phyloP scores from a whole-genome alignment of 2,888 invertebrate species.

The Dolichomitus sp. region DNA sequence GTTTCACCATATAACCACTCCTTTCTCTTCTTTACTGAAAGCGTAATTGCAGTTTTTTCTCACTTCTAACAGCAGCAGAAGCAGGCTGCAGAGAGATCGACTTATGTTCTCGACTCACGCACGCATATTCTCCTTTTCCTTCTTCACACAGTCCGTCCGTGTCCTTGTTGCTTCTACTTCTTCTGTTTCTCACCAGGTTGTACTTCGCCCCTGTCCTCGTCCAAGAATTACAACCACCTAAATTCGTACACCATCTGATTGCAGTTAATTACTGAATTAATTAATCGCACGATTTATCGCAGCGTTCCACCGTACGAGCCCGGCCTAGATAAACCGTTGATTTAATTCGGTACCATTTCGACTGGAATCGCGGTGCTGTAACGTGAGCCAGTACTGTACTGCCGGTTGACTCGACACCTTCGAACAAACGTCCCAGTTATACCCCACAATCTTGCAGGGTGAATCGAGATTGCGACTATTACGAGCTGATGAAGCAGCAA shows the following conservation, averaged over 20 bases:
- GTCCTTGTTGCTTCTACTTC: conserved; percentile 36
- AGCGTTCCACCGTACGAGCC: conserved; percentile 55
- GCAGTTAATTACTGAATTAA: conserved; percentile 82
- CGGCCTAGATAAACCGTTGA: conserved; percentile 81
- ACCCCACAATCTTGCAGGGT: conserved; percentile 45
- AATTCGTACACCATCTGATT: conserved; percentile 82
- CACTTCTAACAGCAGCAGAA: conserved; percentile 43
- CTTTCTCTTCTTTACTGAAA: conserved; percentile 57
- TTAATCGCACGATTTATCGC: conserved; percentile 83
- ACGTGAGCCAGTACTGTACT: conserved; percentile 40
- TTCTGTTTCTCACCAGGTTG: conserved; percentile 30
- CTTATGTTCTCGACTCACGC: conserved; percentile 82
- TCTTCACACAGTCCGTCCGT: neutral
- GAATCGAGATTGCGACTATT: conserved; percentile 65
- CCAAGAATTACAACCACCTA: conserved; percentile 79
- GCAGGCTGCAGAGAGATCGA: conserved; percentile 48
- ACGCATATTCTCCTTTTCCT: conserved; percentile 65
- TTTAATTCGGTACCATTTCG: conserved; percentile 76
- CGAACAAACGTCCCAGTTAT: conserved; percentile 29
- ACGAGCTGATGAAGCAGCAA: conserved; percentile 69
- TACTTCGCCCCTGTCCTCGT: conserved; percentile 33
- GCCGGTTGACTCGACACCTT: conserved; percentile 65
- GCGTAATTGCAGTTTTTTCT: conserved; percentile 72
- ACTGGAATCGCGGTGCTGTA: conserved; percentile 58
- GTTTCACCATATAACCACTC: conserved; percentile 32